Conservation (phyloP, 1,140 invertebrate species). For the Sweltsa coloradensis region DNA sequence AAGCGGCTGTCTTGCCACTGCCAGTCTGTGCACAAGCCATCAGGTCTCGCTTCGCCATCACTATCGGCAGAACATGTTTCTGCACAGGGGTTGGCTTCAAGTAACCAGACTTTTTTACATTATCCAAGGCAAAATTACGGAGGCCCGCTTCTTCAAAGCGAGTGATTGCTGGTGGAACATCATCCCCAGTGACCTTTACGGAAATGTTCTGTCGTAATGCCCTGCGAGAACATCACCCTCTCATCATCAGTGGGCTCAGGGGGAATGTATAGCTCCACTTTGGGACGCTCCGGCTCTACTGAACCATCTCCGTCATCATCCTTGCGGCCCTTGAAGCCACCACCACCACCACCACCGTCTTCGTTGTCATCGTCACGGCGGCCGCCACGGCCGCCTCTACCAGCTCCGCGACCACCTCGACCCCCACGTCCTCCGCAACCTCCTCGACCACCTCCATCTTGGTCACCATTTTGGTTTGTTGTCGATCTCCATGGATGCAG, state of each 20-base stretch:
- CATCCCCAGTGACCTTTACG: slow-evolving; percentile 47
- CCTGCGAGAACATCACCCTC: slow-evolving; percentile 51
- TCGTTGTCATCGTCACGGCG: not conserved
- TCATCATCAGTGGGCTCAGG: slow-evolving; percentile 59
- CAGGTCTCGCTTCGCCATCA: slow-evolving; percentile 65
- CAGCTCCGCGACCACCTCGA: slow-evolving; percentile 1
- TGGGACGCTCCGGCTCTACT: not conserved
- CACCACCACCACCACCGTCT: not conserved
- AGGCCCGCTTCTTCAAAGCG: slow-evolving; percentile 61
- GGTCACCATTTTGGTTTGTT: no score
- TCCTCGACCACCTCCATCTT: not conserved
- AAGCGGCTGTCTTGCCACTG: slow-evolving; percentile 95
- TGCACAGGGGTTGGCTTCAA: slow-evolving; percentile 86
- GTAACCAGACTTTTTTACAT: slow-evolving; percentile 73
- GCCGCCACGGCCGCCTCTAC: not conserved
- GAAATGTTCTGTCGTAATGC: slow-evolving; percentile 43
- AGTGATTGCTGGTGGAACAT: slow-evolving; percentile 45
- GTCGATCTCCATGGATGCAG: no score
- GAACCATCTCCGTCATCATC: no score
- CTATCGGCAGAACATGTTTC: slow-evolving; percentile 76
- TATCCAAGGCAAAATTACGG: slow-evolving; percentile 52
- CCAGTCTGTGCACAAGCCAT: slow-evolving; percentile 98
- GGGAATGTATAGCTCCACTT: slow-evolving; percentile 69
- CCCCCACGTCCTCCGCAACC: slow-evolving; percentile 5
- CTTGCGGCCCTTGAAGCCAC: no score